These are phyloP conservation scores for Hyperopisus bebe DNA, from an alignment of 2,113 vertebrate genomes.

Conservation along the genomic window DNA sequence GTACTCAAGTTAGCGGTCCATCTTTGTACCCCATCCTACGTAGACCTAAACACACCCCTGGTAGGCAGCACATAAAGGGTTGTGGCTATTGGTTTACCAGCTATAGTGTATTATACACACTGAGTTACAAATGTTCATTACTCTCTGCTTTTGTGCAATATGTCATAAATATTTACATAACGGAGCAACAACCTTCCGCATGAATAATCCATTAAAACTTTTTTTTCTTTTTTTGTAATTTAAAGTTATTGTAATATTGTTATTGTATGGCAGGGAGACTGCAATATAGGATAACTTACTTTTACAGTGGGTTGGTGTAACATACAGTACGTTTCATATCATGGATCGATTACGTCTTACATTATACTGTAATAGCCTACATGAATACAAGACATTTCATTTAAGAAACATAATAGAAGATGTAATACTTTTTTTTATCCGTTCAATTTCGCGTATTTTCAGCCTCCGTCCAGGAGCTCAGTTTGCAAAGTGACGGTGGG, in stretches of 20 bases:
- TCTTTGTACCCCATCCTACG: background rate
- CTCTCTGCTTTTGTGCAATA: background rate
- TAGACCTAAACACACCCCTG: background rate
- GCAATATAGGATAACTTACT: background rate
- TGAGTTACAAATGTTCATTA: background rate
- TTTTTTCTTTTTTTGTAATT: background rate
- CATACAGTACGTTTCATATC: background rate
- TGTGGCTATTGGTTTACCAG: background rate
- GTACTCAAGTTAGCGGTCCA: background rate
- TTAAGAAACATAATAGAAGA: background rate
- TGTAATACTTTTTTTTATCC: background rate
- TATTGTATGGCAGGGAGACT: background rate
- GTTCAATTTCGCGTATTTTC: background rate
- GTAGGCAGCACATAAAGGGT: background rate
- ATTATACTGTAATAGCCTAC: background rate
- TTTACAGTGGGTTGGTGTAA: background rate
- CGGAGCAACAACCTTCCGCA: background rate
- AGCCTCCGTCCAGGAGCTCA: constrained; percentile 51
- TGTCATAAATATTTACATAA: background rate
- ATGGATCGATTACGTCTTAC: background rate
- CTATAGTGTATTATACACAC: background rate
- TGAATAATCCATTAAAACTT: background rate
- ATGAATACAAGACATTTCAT: background rate
- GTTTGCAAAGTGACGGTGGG: constrained; percentile 51
- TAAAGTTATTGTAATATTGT: background rate